Evolutionary conservation across 2,113 vertebrate genomes (phyloP).

Genomic region (Trochalopteron elliotii): DNA sequence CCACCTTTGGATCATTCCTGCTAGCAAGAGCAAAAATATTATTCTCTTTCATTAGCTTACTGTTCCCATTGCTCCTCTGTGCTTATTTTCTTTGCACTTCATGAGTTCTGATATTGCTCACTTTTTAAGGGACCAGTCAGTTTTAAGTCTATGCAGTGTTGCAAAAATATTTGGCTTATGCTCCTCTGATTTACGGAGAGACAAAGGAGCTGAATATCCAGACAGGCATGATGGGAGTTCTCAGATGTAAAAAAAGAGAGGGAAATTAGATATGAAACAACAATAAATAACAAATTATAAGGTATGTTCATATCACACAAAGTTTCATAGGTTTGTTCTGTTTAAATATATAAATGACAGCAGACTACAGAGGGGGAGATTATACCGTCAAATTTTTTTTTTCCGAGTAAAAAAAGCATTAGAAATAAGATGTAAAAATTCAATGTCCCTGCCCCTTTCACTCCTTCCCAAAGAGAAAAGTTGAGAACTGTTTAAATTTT

Average conservation of each 20-base stretch:
- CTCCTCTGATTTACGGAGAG: neutral
- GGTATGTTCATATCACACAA: fast-evolving
- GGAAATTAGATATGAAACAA: neutral
- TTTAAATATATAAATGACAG: neutral
- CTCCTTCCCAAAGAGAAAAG: neutral
- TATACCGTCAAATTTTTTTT: neutral
- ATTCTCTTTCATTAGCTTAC: neutral
- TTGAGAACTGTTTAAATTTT: neutral
- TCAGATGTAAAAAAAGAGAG: neutral
- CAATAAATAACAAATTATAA: neutral
- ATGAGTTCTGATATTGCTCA: neutral
- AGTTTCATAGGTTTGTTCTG: neutral
- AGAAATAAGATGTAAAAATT: neutral
- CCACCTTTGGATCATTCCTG: neutral
- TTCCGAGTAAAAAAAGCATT: too few species aligned
- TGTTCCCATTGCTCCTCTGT: neutral
- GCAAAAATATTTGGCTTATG: neutral
- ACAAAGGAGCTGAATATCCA: neutral
- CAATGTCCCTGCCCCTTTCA: neutral
- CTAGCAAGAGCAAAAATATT: neutral
- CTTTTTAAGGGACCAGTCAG: neutral
- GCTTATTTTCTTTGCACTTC: neutral
- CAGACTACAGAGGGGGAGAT: neutral
- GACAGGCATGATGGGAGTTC: neutral
- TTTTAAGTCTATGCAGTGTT: neutral